Evolutionary conservation across 2,113 vertebrate genomes (phyloP), one percentile per base, ranked within the genome.

Genomic region (Mixornis gularis): DNA sequence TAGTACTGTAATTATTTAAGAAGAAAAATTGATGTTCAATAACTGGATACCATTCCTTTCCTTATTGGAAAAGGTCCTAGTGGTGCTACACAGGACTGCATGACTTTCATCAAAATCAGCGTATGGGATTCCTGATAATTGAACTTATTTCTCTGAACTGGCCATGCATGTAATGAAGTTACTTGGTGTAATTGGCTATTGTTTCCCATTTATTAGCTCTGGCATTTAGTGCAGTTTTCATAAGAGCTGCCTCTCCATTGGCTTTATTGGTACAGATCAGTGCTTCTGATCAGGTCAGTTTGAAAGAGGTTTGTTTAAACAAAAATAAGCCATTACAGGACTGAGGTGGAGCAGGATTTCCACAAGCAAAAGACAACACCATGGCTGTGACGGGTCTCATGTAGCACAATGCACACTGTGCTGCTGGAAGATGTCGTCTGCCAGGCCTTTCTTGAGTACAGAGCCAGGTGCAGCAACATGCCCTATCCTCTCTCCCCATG

Each of bases 321-420:
- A 60, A 74, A 79, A 76, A 38, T 10, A 85, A 86, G 10, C 3
- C 17, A 32, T 79, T 64, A 21, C 13, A 76, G 49, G 48, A 19
- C 36, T 27, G 53, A 90, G 12, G 32, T 65, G 25, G 41, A 72
- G 25, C 9, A 18, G 24, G 13, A 71, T 90, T 79, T 92, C 19
- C 44, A 32, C 27, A 46, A 53, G 63, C 5, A 79, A 73, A 82
- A n/a, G 43, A 19, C 12, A 77, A 1, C 11, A 22, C 13, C 5
- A 3, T 17, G 43, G 17, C 63, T 0, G 0, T 41, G 72, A 8
- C 1, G 5, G 17, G 19, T 82, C 21, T 68, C 24, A 13, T 1
- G 3, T 17, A 38, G 49, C 27, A 56, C 14, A 7, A 7, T 3
- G 0, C 15, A 20, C 9, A 3, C 10, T 52, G 8, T 79, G 19